Percentiles rank a stretch among this genome's conserved stretches.
These are phyloP conservation scores for Lithophane semibrunnea DNA, from an alignment of 2,888 invertebrate species.

Conservation along the genomic window DNA sequence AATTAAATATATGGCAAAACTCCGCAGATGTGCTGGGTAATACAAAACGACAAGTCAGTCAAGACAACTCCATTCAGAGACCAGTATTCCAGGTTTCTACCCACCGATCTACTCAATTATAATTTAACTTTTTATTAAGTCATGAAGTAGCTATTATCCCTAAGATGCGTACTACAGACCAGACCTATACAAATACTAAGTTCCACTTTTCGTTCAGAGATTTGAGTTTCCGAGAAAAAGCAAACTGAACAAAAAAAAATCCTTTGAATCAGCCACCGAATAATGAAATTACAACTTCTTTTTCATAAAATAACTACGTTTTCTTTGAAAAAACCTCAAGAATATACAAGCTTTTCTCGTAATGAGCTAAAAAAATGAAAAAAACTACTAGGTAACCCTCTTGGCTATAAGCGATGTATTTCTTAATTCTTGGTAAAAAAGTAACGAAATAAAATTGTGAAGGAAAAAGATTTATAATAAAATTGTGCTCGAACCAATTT, in stretches of 20 bases:
- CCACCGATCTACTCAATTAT: not conserved
- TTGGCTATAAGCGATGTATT: not conserved
- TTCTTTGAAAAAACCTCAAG: not conserved
- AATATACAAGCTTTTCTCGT: not conserved
- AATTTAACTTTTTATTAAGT: not conserved
- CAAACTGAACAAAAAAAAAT: not conserved
- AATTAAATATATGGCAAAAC: too few species aligned
- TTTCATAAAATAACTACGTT: not conserved
- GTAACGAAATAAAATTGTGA: not conserved
- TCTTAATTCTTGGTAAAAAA: not conserved
- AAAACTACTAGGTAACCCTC: not conserved
- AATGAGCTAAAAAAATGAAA: not conserved
- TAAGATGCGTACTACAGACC: not conserved
- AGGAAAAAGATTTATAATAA: not conserved
- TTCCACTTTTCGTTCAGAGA: not conserved
- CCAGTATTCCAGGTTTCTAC: too few species aligned
- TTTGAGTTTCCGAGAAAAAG: not conserved
- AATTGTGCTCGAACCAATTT: not conserved
- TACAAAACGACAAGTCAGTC: too few species aligned
- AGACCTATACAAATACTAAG: not conserved
- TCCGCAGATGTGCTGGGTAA: too few species aligned
- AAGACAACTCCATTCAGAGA: not conserved
- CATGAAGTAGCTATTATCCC: not conserved
- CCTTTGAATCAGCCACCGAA: not conserved
- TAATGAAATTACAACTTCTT: slow-evolving; percentile 10